These are phyloP conservation scores for Camponotus pennsylvanicus DNA, from an alignment of 1,140 invertebrate species.

Conservation along the genomic window DNA sequence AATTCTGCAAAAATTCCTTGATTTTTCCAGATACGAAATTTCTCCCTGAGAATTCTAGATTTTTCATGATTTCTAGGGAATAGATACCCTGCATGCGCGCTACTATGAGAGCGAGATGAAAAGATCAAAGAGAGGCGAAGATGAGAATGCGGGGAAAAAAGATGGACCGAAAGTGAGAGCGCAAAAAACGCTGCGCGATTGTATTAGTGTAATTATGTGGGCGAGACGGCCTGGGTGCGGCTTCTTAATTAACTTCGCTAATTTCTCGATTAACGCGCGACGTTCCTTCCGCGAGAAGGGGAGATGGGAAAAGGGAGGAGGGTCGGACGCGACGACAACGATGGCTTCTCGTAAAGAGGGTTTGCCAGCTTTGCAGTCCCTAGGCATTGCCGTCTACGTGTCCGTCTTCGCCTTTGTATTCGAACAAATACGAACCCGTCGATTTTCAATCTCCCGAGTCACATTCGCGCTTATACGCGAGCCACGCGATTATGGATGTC, in stretches of 20 bases:
- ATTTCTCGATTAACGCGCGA: slow-evolving; percentile 72
- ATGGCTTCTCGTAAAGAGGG: not conserved
- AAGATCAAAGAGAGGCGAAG: not conserved
- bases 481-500: slow-evolving; percentile 39
- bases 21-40: no score
- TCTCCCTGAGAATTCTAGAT: no score
- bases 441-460: not conserved
- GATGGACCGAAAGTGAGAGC: not conserved
- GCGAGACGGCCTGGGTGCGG: slow-evolving; percentile 47
- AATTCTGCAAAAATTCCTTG: no score
- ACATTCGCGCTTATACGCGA: slow-evolving; percentile 1
- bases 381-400: not conserved
- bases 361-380: not conserved
- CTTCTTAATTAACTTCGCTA: slow-evolving; percentile 72
- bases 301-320: not conserved
- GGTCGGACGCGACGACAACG: not conserved
- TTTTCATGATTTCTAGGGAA: no score
- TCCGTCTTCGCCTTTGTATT: not conserved
- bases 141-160: not conserved
- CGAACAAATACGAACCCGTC: not conserved
- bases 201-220: slow-evolving; percentile 66
- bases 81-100: no score
- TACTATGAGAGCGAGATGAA: not conserved
- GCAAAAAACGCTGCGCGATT: not conserved
- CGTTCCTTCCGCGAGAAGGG: not conserved